Conservation (phyloP, 2,113 vertebrate species). For the Coryphaenoides rupestris region DNA sequence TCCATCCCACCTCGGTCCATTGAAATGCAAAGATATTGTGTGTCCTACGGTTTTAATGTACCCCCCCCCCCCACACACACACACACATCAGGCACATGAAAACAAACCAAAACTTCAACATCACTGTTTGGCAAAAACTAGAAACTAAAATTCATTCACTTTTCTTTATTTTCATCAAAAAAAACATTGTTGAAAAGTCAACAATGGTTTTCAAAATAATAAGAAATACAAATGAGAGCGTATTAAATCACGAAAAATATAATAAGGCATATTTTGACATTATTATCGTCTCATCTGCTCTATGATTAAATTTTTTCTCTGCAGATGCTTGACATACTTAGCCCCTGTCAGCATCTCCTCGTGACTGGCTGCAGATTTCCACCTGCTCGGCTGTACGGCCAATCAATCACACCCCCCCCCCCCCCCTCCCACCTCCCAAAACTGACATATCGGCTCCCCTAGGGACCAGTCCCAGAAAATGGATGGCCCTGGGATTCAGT, state of each 20-base stretch:
- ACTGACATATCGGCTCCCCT: slow-evolving; percentile 42
- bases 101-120: no score
- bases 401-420: slow-evolving; percentile 41
- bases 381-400: slow-evolving; percentile 38
- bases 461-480: slow-evolving; percentile 20
- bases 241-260: not conserved
- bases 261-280: not conserved
- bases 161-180: not conserved
- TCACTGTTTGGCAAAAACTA: no score
- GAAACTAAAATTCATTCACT: no score
- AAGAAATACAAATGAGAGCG: not conserved
- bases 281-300: slow-evolving; percentile 9
- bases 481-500: slow-evolving; percentile 24
- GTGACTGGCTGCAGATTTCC: slow-evolving; percentile 33
- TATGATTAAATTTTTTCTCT: slow-evolving; percentile 18
- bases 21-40: no score
- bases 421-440: slow-evolving; percentile 6
- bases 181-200: no score
- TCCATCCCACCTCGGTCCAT: no score
- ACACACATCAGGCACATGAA: no score
- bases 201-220: not conserved
- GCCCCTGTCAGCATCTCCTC: slow-evolving; percentile 27
- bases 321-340: slow-evolving; percentile 24
- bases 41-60: no score
- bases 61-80: no score